These are phyloP conservation scores for Tachina grossa DNA, from an alignment of 2,888 invertebrate species.

Conservation along the genomic window DNA sequence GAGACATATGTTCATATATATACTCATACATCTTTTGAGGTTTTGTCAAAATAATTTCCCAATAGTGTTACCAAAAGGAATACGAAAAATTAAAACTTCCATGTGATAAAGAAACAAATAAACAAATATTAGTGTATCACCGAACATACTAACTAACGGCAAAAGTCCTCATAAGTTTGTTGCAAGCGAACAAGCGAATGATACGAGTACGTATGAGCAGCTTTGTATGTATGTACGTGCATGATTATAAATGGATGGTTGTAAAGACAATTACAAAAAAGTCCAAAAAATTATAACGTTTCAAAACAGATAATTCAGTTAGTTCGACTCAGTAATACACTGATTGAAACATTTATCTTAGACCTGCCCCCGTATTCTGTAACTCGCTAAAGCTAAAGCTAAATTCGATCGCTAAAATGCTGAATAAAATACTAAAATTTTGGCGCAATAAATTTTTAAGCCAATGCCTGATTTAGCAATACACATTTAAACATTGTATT, in stretches of 20 bases:
- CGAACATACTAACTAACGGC: background rate
- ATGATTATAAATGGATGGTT: constrained; percentile 11
- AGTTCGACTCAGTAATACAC: constrained; percentile 1
- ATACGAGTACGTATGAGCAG: constrained; percentile 11
- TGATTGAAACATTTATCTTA: no score
- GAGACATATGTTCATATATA: constrained; percentile 37
- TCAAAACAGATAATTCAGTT: background rate
- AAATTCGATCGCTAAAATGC: no score
- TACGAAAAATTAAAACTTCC: constrained; percentile 15
- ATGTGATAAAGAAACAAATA: constrained; percentile 26
- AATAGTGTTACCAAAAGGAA: constrained; percentile 66
- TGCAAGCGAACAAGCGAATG: constrained; percentile 9
- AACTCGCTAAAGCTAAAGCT: no score
- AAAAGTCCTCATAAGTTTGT: constrained; percentile 43
- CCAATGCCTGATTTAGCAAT: no score
- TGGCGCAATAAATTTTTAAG: no score
- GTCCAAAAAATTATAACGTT: constrained; percentile 36
- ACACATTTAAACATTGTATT: no score
- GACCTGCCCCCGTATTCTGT: no score
- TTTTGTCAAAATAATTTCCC: constrained; percentile 68
- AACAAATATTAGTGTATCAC: background rate
- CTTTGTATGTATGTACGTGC: constrained; percentile 19
- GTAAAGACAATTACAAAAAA: constrained; percentile 29
- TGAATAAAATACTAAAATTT: no score
- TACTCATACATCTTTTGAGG: constrained; percentile 58